Percentiles rank a stretch among this genome's conserved stretches.
Conservation (phyloP, 2,113 vertebrate genomes). For the Agelaius phoeniceus region DNA sequence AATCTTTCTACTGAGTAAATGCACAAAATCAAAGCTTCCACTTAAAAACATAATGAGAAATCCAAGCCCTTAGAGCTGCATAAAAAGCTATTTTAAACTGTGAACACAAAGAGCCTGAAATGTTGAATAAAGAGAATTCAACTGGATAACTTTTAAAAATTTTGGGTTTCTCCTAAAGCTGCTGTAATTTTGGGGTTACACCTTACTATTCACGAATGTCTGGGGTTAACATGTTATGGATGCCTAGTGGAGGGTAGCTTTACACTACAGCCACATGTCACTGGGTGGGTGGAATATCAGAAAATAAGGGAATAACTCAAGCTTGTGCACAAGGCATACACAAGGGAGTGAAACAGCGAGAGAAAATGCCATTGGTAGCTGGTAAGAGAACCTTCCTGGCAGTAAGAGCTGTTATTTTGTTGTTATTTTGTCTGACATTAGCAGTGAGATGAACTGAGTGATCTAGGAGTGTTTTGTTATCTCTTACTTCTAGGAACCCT, state of each 20-base stretch:
- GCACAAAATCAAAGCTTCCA: neutral
- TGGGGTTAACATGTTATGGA: neutral
- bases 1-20: neutral
- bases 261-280: fast-evolving
- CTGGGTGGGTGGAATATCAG: neutral
- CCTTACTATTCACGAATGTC: neutral
- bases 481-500: slow-evolving; percentile 67
- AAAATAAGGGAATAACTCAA: neutral
- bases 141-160: neutral
- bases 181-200: neutral
- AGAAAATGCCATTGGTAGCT: slow-evolving; percentile 17
- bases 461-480: slow-evolving; percentile 61
- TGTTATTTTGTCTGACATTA: slow-evolving; percentile 66
- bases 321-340: fast-evolving
- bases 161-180: neutral
- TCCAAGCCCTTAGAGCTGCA: neutral
- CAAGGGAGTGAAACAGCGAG: neutral
- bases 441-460: slow-evolving; percentile 47
- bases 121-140: neutral
- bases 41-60: neutral
- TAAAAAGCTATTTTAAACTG: neutral
- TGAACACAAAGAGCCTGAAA: neutral
- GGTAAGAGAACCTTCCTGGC: slow-evolving; percentile 44
- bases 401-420: slow-evolving; percentile 54
- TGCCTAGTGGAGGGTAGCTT: neutral